Evolutionary conservation across 2,888 invertebrate species (phyloP).

Genomic region (Ormyrus rosae): DNA sequence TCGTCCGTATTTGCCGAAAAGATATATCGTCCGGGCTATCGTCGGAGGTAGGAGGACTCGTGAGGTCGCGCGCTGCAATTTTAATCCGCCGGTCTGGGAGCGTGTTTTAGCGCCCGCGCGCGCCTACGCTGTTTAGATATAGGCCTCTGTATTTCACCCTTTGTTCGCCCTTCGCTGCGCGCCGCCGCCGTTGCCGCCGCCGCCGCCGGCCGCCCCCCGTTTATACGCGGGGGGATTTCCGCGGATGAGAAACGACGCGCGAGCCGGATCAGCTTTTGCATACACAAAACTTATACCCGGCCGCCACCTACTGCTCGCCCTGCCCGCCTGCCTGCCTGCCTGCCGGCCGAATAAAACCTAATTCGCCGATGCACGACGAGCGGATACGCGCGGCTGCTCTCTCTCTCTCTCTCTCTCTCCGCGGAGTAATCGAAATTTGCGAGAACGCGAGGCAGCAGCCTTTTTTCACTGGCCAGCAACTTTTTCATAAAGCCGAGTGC

Average conservation of each 20-base stretch:
- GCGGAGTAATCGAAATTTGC: constrained; percentile 51
- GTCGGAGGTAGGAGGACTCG: constrained; percentile 21
- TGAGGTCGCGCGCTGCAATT: constrained; percentile 47
- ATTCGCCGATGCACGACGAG: constrained; percentile 38
- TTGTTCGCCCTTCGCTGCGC: constrained; percentile 52
- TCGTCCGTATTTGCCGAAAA: constrained; percentile 62
- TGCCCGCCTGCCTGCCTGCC: background rate
- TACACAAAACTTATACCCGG: constrained; percentile 49
- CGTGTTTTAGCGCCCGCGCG: constrained; percentile 16
- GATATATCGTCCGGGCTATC: constrained; percentile 49
- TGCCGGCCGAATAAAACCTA: constrained; percentile 50
- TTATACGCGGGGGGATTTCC: constrained; percentile 58
- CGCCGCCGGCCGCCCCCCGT: background rate
- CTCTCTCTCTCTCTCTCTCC: background rate
- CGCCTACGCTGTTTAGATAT: constrained; percentile 46
- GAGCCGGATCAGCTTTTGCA: constrained; percentile 58
- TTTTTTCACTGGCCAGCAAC: background rate
- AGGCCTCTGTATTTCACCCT: constrained; percentile 54
- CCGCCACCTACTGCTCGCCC: background rate
- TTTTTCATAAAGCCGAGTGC: too few relatives aligned
- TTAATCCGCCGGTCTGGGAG: constrained; percentile 49
- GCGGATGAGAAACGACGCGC: constrained; percentile 60
- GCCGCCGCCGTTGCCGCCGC: background rate
- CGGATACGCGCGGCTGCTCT: background rate
- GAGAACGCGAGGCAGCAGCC: background rate